Evolutionary conservation across 64 coral and sea anemone species (phyloP), one percentile per base, ranked within the genome.

Genomic region (Cladopsammia gracilis): DNA sequence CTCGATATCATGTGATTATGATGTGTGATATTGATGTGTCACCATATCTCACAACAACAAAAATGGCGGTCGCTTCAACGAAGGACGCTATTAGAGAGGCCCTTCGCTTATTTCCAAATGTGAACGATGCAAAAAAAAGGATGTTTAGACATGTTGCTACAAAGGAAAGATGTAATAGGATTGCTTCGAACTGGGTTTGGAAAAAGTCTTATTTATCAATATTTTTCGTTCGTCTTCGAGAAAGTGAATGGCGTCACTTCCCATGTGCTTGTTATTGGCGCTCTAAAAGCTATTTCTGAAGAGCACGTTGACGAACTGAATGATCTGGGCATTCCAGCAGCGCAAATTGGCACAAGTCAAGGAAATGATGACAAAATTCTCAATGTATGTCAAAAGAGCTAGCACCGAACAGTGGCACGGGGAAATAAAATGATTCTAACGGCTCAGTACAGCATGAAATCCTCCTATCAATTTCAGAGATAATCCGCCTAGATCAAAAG

Each of bases 101-200:
- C 62, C 16, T 65, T 5, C 13, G 10, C 20, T 65, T 65, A 13
- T 65, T 65, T 65, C 62, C 62, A n/a, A 65, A 65, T 65, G 62
- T 65, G 20, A 20, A 20, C 1, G n/a, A 16, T 10, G n/a, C 25
- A 20, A 68, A 68, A 23, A 68, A 68, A 68, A 24, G 65, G 25
- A 22, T 68, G 65, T 25, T 8, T 68, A 16, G 65, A 68, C 0
- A 1, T 68, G 7, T 68, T 68, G 65, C 25, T 68, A 24, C 22
- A 68, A 71, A 71, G 25, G 25, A 71, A 71, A 34, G 26, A 71
- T 71, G 69, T 71, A 43, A 26, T 71, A 43, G 69, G 69, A 71
- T 71, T 71, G 44, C 71, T 75, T 75, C 71, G 46, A 42, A 49
- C 71, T 49, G n/a, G n/a, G 20, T 68, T 68, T 68, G 65, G 65